Conservation (phyloP, 2,113 vertebrate genomes). For the Tetrao urogallus region DNA sequence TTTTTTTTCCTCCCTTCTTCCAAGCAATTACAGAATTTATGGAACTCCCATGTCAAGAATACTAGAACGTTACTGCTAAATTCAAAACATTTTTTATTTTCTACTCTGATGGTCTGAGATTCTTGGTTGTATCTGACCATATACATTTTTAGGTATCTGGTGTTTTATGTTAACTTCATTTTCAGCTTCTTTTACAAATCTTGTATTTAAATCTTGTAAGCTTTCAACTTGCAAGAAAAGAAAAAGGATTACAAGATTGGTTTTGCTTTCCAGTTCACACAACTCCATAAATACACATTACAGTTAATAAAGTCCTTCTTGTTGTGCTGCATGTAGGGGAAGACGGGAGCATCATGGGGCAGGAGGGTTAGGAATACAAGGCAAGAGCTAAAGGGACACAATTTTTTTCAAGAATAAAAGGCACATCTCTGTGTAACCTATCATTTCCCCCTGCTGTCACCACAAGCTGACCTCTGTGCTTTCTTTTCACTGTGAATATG, state of each 20-base stretch:
- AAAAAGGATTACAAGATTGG: neutral
- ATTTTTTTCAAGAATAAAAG: conserved; percentile 11
- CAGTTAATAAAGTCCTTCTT: neutral
- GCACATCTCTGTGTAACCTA: neutral
- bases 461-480: neutral
- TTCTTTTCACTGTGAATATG: neutral
- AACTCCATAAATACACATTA: neutral
- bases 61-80: neutral
- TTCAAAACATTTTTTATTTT: neutral
- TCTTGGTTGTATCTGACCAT: rapidly evolving
- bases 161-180: neutral
- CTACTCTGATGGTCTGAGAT: neutral
- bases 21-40: neutral
- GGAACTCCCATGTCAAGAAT: neutral
- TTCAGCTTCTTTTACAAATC: neutral
- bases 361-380: neutral
- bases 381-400: neutral
- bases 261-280: neutral
- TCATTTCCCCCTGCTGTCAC: neutral
- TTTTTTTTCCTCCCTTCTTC: neutral
- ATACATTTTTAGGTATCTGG: neutral
- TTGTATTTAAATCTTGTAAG: neutral
- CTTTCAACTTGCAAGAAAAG: neutral
- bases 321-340: neutral
- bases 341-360: neutral